Base-by-base conservation (phyloP, 2,113 vertebrate species). In the Zosterops pallidus region DNA sequence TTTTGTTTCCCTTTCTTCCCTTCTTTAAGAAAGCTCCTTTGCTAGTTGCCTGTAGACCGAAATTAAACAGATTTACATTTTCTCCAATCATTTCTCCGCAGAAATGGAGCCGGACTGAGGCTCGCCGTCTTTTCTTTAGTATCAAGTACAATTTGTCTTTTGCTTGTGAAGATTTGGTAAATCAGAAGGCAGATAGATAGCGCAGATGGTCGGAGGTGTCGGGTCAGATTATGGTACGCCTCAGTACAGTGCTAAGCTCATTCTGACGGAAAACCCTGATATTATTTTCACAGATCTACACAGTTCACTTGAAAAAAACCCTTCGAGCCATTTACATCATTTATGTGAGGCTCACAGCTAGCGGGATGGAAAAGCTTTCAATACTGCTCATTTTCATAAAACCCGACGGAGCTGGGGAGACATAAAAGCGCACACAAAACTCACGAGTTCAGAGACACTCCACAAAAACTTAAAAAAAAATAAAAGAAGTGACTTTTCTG, bases 191-290 rank as follows among this genome's bases (percentile, higher is more conserved):
- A 98, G 99, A 99, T 99, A 99, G 98, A 99, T 99, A 98, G 98
- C 99, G 98, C 99, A 99, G 99, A 99, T 99, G 99, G 98, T 99
- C 99, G 98, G 98, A 99, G 98, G 98, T 99, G 99, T 99, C 99
- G 98, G 99, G 98, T 99, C 99, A 98, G 98, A 99, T 99, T 98
- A 99, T 97, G 98, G 98, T 98, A 99, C 97, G 99, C 98, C 98
- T 99, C 98, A 98, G 97, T 99, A 98, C 98, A 98, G 98, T 97
- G 98, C 97, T 97, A 99, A 99, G 99, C 99, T 99, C 98, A 98
- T 98, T 99, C 99, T 99, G 98, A 99, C 98, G 98, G 99, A 99
- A 99, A 99, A 98, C 98, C 98, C 98, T 98, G 98, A 99, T 99
- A 99, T 99, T 99, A 99, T 99, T 99, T 98, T 99, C 98, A 99